Evolutionary conservation across 2,113 vertebrate genomes (phyloP).

Genomic region (Anarhynchus alexandrinus): DNA sequence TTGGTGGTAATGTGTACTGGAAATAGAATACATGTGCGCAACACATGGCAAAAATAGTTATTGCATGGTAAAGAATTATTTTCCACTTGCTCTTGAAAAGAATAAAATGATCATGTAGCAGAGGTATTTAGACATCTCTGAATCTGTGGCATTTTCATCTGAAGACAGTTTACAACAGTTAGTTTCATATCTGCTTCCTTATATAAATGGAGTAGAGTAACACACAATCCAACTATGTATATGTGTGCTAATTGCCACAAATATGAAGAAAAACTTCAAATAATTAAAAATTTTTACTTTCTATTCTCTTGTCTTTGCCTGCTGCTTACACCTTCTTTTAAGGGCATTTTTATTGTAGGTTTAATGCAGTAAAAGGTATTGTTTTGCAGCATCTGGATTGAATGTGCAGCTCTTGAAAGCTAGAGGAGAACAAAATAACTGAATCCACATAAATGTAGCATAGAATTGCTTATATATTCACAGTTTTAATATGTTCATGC

Average conservation of each 20-base stretch:
- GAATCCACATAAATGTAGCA: neutral
- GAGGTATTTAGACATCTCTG: neutral
- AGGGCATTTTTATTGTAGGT: neutral
- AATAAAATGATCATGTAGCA: neutral
- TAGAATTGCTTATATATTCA: neutral
- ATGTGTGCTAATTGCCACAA: neutral
- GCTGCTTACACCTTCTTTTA: neutral
- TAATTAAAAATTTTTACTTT: neutral
- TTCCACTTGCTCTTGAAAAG: neutral
- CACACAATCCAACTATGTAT: neutral
- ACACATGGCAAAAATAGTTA: constrained; percentile 27
- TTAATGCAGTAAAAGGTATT: neutral
- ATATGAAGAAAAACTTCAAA: neutral
- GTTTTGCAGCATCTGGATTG: neutral
- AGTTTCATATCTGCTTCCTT: neutral
- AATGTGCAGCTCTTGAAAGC: neutral
- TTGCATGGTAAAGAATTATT: constrained; percentile 23
- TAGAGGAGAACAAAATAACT: neutral
- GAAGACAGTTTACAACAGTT: neutral
- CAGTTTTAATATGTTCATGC: neutral
- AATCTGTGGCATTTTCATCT: neutral
- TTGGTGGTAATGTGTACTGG: neutral
- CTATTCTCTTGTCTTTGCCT: neutral
- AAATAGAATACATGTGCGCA: constrained; percentile 33
- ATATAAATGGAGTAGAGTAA: neutral